Conservation (phyloP, 2,797 vertebrate genomes). For the Pyrocephalus nanus region DNA sequence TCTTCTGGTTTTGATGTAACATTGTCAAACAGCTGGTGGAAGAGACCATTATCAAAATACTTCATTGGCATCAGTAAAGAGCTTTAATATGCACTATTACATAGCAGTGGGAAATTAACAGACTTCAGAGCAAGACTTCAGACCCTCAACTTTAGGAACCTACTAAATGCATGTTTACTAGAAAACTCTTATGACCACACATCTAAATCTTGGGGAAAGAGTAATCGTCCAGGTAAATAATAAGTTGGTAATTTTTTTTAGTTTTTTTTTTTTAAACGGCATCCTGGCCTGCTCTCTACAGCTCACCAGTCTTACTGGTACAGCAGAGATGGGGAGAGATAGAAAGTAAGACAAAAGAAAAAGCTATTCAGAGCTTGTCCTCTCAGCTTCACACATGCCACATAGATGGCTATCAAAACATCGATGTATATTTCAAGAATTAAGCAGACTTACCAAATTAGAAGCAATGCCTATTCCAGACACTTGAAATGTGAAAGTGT, state of each 20-base stretch:
- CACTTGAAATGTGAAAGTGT: constrained; percentile 44
- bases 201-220: neutral
- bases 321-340: neutral
- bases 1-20: constrained; percentile 81
- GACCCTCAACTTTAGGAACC: neutral
- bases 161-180: neutral
- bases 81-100: neutral
- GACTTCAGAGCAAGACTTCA: neutral
- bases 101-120: neutral
- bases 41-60: constrained; percentile 2
- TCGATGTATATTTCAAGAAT: neutral
- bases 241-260: neutral
- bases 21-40: constrained; percentile 70
- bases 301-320: neutral
- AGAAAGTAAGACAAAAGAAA: neutral
- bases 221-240: neutral
- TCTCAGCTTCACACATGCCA: neutral
- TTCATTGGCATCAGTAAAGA: neutral
- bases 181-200: neutral
- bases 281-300: neutral
- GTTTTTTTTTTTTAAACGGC: neutral
- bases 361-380: neutral
- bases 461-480: accelerated
- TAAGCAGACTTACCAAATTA: constrained; percentile 24
- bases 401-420: neutral